A percentile compares a stretch with the other conserved stretches of the same genome.
phyloP scores from a whole-genome alignment of 2,888 invertebrate species.

The Axea sp. region DNA sequence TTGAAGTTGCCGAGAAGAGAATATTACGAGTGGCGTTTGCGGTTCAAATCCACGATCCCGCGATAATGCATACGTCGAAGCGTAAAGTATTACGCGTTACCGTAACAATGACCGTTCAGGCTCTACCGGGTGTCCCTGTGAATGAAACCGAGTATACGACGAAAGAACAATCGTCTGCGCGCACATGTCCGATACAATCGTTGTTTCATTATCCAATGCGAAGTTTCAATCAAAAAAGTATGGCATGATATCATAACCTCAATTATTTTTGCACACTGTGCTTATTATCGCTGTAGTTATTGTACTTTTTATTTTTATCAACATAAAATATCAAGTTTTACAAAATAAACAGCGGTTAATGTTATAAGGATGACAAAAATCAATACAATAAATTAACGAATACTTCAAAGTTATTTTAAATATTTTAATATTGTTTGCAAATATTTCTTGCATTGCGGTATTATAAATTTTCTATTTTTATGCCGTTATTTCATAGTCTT shows the following conservation, averaged over 20 bases:
- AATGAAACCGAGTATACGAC: slow-evolving; percentile 54
- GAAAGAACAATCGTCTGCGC: slow-evolving; percentile 39
- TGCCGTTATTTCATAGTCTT: no score
- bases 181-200: slow-evolving; percentile 60
- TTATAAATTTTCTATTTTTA: no score
- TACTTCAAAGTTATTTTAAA: no score
- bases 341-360: no score
- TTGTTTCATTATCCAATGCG: slow-evolving; percentile 47
- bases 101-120: slow-evolving; percentile 77
- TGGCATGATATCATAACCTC: slow-evolving; percentile 70
- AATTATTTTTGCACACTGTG: slow-evolving; percentile 64
- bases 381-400: no score
- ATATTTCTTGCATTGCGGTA: no score
- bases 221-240: slow-evolving; percentile 65
- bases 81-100: slow-evolving; percentile 78
- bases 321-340: no score
- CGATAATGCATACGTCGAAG: slow-evolving; percentile 75
- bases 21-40: slow-evolving; percentile 32
- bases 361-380: no score
- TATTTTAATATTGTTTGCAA: no score
- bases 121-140: slow-evolving; percentile 72
- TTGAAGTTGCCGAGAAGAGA: no score
- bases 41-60: slow-evolving; percentile 71
- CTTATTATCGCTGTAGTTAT: no score
- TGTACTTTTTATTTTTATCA: no score